phyloP scores from a whole-genome alignment of 2,888 invertebrate species.

The Orthonychiurus folsomi region DNA sequence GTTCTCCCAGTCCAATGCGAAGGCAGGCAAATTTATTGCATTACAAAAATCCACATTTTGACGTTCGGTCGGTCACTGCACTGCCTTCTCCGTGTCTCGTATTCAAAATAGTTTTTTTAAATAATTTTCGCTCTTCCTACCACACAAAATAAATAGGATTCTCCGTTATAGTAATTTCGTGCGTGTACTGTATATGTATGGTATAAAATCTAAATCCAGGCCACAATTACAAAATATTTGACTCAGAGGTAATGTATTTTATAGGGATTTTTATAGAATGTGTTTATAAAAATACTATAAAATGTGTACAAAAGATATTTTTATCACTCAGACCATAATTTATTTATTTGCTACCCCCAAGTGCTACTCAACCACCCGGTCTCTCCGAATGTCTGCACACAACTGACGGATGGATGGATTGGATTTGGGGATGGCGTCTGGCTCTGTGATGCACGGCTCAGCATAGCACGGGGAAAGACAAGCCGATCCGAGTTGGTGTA shows the following conservation, averaged over 20 bases:
- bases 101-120: too few species aligned
- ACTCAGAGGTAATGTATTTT: background rate
- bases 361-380: background rate
- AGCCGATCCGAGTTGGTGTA: slow-evolving; percentile 2
- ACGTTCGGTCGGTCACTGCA: too few species aligned
- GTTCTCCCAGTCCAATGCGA: background rate
- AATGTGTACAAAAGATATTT: background rate
- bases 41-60: too few species aligned
- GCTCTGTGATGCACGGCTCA: background rate
- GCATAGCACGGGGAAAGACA: background rate
- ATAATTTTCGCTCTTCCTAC: too few species aligned
- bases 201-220: too few species aligned
- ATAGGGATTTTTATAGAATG: background rate
- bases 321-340: background rate
- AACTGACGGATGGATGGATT: background rate
- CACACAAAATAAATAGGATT: too few species aligned
- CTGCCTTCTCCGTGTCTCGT: background rate
- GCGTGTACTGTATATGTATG: too few species aligned
- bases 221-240: background rate
- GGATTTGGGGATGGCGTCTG: background rate
- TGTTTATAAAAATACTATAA: background rate
- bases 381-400: background rate
- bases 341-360: background rate
- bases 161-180: too few species aligned
- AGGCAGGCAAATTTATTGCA: background rate